These are phyloP conservation scores for Clusia tigrina DNA, from an alignment of 2,888 invertebrate species.

Conservation along the genomic window DNA sequence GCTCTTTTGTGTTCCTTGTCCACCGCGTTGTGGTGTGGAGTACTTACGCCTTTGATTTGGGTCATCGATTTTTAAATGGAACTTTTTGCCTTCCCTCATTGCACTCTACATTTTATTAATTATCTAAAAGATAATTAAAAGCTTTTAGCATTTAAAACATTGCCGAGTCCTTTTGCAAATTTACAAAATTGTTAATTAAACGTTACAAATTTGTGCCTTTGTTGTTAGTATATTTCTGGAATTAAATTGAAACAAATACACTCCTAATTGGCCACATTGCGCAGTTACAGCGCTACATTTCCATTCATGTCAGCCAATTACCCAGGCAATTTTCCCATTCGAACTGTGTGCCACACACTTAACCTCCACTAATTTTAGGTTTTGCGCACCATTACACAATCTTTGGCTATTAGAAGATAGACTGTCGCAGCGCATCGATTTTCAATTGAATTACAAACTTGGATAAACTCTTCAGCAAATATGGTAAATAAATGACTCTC, in stretches of 20 bases:
- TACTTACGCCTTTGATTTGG: slow-evolving; percentile 2
- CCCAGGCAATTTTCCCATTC: background rate
- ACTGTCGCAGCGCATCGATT: slow-evolving; percentile 7
- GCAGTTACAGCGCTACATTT: background rate
- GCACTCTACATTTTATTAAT: slow-evolving; percentile 3
- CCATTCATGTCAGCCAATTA: background rate
- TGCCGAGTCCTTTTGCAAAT: background rate
- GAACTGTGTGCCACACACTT: background rate
- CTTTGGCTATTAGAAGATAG: background rate
- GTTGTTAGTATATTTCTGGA: background rate
- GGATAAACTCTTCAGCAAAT: slow-evolving; percentile 28
- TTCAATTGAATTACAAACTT: slow-evolving; percentile 35
- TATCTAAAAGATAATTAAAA: slow-evolving; percentile 1
- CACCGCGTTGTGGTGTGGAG: background rate
- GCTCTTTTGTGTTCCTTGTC: background rate
- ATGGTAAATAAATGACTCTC: slow-evolving; percentile 31
- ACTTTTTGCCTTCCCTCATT: background rate
- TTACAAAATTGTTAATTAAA: background rate
- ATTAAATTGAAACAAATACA: background rate
- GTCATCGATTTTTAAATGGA: slow-evolving; percentile 15
- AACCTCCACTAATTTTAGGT: background rate
- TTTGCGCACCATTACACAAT: slow-evolving; percentile 1
- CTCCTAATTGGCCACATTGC: too few species aligned
- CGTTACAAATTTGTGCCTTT: background rate
- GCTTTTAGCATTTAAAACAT: slow-evolving; percentile 3